phyloP scores from a whole-genome alignment of 2,888 invertebrate species.

The Drosophila neonasuta region DNA sequence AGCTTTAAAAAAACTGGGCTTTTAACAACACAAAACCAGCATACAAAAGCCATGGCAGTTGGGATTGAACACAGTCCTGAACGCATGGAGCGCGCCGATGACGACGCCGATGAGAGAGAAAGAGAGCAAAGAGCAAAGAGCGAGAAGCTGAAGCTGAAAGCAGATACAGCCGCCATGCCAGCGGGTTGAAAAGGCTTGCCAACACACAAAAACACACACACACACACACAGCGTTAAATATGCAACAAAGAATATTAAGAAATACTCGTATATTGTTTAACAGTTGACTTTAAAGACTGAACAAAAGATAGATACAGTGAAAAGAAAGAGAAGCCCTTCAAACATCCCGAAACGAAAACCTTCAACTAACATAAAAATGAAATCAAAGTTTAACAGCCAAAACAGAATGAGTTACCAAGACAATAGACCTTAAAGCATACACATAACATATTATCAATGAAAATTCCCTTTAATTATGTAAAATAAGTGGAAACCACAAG shows the following conservation, averaged over 20 bases:
- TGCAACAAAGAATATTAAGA: conserved; percentile 61
- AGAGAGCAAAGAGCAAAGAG: conserved; percentile 22
- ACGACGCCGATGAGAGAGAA: neutral
- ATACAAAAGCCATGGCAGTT: conserved; percentile 21
- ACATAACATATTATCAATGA: conserved; percentile 6
- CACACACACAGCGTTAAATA: conserved; percentile 42
- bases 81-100: conserved; percentile 12
- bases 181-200: conserved; percentile 71
- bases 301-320: conserved; percentile 46
- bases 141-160: conserved; percentile 30
- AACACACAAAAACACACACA: conserved; percentile 21
- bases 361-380: conserved; percentile 25
- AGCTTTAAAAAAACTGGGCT: conserved; percentile 91
- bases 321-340: conserved; percentile 19
- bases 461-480: conserved; percentile 24
- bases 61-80: conserved; percentile 23
- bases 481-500: conserved; percentile 31
- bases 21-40: conserved; percentile 58
- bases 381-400: conserved; percentile 37
- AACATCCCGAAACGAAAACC: conserved; percentile 22
- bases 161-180: conserved; percentile 49
- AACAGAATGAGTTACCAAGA: conserved; percentile 36
- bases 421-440: conserved; percentile 38
- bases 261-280: conserved; percentile 50
- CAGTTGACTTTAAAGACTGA: conserved; percentile 75